These are phyloP conservation scores for Cryptoprocta ferox DNA, from an alignment of 2,797 vertebrate genomes.

Conservation along the genomic window DNA sequence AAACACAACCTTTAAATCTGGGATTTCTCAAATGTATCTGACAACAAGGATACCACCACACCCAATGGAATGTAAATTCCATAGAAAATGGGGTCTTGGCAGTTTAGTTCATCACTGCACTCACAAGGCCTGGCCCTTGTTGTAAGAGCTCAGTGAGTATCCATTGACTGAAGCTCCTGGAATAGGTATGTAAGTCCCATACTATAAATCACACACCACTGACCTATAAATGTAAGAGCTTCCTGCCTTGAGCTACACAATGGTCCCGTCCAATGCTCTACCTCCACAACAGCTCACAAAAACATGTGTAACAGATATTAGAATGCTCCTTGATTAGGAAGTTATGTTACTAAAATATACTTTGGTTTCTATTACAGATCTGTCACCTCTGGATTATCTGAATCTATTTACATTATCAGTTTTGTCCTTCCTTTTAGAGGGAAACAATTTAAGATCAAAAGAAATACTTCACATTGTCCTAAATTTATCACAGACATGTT, in stretches of 20 bases:
- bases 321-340: background rate
- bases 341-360: background rate
- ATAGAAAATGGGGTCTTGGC: background rate
- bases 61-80: background rate
- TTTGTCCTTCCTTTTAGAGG: background rate
- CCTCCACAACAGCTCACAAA: background rate
- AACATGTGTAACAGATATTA: background rate
- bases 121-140: background rate
- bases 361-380: background rate
- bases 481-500: background rate
- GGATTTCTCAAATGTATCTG: background rate
- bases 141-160: background rate
- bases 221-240: background rate
- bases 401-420: background rate
- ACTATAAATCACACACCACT: background rate
- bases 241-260: background rate
- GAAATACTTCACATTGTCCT: background rate
- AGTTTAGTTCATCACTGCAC: background rate
- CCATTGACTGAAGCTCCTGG: background rate
- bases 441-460: background rate
- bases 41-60: background rate
- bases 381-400: background rate
- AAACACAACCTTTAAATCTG: background rate
- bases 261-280: background rate
- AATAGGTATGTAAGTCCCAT: background rate